phyloP scores from a whole-genome alignment of 2,888 invertebrate genomes.

The Lomographa bimaculata region DNA sequence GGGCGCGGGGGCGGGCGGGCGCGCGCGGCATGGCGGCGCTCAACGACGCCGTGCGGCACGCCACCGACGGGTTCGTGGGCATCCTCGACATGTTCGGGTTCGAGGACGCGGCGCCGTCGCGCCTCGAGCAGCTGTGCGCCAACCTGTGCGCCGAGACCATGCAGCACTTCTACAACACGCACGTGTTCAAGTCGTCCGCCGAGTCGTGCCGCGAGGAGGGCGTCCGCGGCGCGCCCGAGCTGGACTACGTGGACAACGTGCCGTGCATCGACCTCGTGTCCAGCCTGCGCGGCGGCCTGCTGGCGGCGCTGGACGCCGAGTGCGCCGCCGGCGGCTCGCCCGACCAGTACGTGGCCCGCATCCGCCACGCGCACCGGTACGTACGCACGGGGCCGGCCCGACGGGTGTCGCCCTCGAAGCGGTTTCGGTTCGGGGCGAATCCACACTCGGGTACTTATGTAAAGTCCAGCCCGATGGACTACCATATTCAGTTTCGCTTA shows the following conservation, averaged over 20 bases:
- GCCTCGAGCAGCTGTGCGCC: constrained; percentile 96
- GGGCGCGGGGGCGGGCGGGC: constrained; percentile 88
- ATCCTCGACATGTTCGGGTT: constrained; percentile 99
- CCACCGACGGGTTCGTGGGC: constrained; percentile 97
- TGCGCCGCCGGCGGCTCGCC: constrained; percentile 92
- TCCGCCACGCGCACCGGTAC: constrained; percentile 62
- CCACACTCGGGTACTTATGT: too few species aligned
- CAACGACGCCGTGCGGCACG: constrained; percentile 95
- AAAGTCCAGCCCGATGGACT: too few species aligned
- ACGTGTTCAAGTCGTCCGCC: constrained; percentile 96
- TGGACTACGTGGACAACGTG: constrained; percentile 97
- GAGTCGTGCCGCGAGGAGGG: constrained; percentile 97
- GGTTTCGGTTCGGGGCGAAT: too few species aligned
- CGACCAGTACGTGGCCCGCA: constrained; percentile 66
- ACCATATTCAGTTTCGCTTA: too few species aligned
- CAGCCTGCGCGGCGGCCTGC: constrained; percentile 94
- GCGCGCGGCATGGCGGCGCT: constrained; percentile 96
- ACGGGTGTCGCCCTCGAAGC: too few species aligned
- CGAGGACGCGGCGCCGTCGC: constrained; percentile 95
- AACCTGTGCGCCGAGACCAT: constrained; percentile 98
- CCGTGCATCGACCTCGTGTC: constrained; percentile 98
- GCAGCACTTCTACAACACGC: constrained; percentile 99
- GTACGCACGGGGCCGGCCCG: not conserved
- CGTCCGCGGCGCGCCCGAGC: constrained; percentile 93
- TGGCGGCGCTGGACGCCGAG: constrained; percentile 96